A percentile compares a stretch with the other conserved stretches of the same genome.
phyloP scores from a whole-genome alignment of 2,888 invertebrate species.

The Hybos culiciformis region DNA sequence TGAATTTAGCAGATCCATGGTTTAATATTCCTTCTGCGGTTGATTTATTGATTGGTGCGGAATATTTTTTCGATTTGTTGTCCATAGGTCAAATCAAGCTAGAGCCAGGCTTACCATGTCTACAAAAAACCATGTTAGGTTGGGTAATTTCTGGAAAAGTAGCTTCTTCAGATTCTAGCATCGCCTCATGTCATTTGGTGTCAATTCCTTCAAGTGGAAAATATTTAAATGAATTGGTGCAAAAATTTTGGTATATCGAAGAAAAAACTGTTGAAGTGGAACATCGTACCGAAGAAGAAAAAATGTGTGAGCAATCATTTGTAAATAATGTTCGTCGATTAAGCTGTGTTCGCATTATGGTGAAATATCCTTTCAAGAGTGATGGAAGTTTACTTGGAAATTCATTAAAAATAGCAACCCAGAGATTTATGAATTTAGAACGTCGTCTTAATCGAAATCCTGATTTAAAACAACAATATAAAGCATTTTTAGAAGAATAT shows the following conservation, averaged over 20 bases:
- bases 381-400: background rate
- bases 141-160: constrained; percentile 5
- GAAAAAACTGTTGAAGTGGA: background rate
- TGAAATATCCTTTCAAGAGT: background rate
- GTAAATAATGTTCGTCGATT: background rate
- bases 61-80: constrained; percentile 3
- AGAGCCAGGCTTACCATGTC: background rate
- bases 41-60: no score
- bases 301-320: background rate
- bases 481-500: background rate
- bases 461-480: background rate
- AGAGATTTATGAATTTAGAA: background rate
- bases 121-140: constrained; percentile 4
- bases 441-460: constrained; percentile 6
- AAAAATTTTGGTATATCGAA: background rate
- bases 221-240: background rate
- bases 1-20: constrained; percentile 7
- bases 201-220: background rate
- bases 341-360: background rate
- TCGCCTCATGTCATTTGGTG: background rate
- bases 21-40: no score
- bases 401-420: background rate
- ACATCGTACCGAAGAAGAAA: background rate
- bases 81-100: constrained; percentile 2
- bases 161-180: background rate